Evolutionary conservation across 1,140 invertebrate species (phyloP).

Genomic region (Berghia stephanieae): DNA sequence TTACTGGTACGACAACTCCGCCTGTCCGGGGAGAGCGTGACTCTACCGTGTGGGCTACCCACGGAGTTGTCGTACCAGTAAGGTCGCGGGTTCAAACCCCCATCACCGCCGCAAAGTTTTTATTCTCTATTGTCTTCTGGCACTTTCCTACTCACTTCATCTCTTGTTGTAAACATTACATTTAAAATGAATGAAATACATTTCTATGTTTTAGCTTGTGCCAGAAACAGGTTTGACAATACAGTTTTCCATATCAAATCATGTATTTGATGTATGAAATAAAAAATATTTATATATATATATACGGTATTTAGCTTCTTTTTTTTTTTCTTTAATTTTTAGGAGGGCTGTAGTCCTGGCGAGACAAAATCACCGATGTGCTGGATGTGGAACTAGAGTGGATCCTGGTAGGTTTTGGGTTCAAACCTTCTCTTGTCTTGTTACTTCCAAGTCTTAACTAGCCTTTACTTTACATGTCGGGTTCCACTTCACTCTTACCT

Average conservation of each 20-base stretch:
- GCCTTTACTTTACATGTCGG: background rate
- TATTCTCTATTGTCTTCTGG: no score
- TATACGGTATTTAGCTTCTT: background rate
- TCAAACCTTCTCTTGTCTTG: slow-evolving; percentile 10
- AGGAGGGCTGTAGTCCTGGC: slow-evolving; percentile 75
- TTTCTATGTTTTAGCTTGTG: background rate
- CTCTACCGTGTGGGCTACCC: no score
- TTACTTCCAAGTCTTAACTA: background rate
- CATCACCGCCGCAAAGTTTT: no score
- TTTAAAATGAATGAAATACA: background rate
- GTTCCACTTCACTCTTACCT: no score
- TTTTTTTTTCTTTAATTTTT: slow-evolving; percentile 54
- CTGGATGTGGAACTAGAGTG: slow-evolving; percentile 86
- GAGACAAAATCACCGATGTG: slow-evolving; percentile 85
- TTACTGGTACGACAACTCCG: no score
- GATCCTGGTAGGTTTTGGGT: slow-evolving; percentile 69
- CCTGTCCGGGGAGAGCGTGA: no score
- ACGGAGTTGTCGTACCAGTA: no score
- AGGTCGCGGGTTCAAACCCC: no score
- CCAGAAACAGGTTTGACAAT: slow-evolving; percentile 20
- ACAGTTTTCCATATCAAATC: background rate
- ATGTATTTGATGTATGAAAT: background rate
- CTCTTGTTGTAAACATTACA: slow-evolving; percentile 24
- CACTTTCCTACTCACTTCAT: no score
- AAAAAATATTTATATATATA: background rate